Evolutionary conservation across 2,797 vertebrate species (phyloP).

Genomic region (Amniataba percoides): DNA sequence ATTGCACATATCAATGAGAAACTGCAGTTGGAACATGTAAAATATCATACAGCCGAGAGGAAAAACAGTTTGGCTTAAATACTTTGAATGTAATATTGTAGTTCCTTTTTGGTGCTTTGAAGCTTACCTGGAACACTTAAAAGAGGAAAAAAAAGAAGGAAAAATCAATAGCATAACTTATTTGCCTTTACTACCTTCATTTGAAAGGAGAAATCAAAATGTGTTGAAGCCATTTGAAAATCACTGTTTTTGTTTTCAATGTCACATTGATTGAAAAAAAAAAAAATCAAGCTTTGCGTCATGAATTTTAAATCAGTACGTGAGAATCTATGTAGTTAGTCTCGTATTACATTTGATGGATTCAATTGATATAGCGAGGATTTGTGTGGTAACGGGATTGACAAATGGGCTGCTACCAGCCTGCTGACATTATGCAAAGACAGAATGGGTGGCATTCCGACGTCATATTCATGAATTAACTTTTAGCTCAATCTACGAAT

Average conservation of each 20-base stretch:
- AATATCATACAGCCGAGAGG: slow-evolving; percentile 71
- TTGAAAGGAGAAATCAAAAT: slow-evolving; percentile 57
- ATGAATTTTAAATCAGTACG: slow-evolving; percentile 48
- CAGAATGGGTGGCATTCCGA: slow-evolving; percentile 32
- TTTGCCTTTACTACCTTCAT: slow-evolving; percentile 76
- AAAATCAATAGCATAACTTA: slow-evolving; percentile 62
- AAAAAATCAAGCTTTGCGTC: slow-evolving; percentile 31
- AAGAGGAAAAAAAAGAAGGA: slow-evolving; percentile 44
- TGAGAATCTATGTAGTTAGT: slow-evolving; percentile 33
- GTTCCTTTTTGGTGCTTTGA: slow-evolving; percentile 78
- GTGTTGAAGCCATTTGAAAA: slow-evolving; percentile 69
- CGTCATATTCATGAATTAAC: slow-evolving; percentile 17
- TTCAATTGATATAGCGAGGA: slow-evolving; percentile 32
- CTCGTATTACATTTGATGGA: slow-evolving; percentile 42
- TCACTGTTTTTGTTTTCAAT: slow-evolving; percentile 56
- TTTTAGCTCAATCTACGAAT: slow-evolving; percentile 1
- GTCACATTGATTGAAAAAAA: slow-evolving; percentile 27
- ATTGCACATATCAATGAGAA: slow-evolving; percentile 76
- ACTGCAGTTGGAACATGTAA: slow-evolving; percentile 75
- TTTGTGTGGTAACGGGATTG: slow-evolving; percentile 43
- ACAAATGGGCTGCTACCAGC: slow-evolving; percentile 13
- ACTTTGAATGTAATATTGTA: slow-evolving; percentile 83
- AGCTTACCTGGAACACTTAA: slow-evolving; percentile 65
- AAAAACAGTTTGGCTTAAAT: slow-evolving; percentile 68
- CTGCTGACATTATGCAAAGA: slow-evolving; percentile 67